A percentile compares a stretch with the other conserved stretches of the same genome.
phyloP scores from a whole-genome alignment of 2,888 invertebrate genomes.

The Catonia carolina region DNA sequence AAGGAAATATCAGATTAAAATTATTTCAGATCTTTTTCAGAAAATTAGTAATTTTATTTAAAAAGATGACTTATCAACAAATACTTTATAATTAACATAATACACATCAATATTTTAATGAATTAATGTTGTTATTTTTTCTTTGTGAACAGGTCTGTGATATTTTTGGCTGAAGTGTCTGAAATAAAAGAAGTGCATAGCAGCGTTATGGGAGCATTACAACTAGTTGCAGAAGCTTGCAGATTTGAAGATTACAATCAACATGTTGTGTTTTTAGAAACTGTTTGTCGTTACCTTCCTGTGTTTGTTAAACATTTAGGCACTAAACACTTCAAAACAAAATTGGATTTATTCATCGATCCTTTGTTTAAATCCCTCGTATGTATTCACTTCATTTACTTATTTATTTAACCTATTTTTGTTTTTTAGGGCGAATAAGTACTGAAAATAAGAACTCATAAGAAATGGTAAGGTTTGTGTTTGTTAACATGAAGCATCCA shows the following conservation, averaged over 20 bases:
- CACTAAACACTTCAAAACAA: conserved; percentile 46
- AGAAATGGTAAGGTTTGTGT: too few species aligned
- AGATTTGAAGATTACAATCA: conserved; percentile 44
- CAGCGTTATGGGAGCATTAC: conserved; percentile 40
- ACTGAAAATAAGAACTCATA: too few species aligned
- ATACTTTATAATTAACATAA: too few species aligned
- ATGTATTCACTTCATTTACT: conserved; percentile 34
- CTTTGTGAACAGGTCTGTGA: conserved; percentile 46
- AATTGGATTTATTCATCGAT: conserved; percentile 46
- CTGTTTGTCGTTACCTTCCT: conserved; percentile 47
- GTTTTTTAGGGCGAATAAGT: too few species aligned
- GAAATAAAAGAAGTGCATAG: conserved; percentile 38
- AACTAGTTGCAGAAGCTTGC: conserved; percentile 43
- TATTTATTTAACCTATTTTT: too few species aligned
- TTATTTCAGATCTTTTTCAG: too few species aligned
- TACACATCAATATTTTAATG: too few species aligned
- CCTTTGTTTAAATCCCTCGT: conserved; percentile 47
- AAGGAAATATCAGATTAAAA: too few species aligned
- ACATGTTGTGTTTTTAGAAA: conserved; percentile 46
- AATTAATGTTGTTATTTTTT: too few species aligned
- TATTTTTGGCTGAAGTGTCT: conserved; percentile 44
- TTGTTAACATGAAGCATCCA: too few species aligned
- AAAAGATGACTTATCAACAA: background rate
- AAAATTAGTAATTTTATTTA: background rate
- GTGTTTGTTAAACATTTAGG: conserved; percentile 45